phyloP scores from a whole-genome alignment of 2,113 vertebrate species.

The Dryoscopus gambensis region DNA sequence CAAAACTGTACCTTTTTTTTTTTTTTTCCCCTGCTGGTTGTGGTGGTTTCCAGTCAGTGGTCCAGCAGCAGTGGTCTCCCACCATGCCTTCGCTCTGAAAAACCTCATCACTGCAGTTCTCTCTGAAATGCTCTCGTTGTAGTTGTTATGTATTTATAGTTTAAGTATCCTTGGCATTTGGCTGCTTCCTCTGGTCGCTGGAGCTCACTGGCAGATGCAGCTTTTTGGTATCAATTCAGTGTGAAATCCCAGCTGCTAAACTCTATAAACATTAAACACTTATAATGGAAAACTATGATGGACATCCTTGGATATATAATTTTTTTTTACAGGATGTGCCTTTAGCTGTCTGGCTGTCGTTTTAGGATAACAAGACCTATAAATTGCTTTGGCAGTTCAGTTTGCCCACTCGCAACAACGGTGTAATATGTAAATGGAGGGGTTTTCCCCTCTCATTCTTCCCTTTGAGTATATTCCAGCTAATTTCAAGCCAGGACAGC shows the following conservation, averaged over 20 bases:
- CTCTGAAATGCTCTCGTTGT: neutral
- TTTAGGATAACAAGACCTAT: neutral
- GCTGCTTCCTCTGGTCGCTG: neutral
- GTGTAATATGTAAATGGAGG: neutral
- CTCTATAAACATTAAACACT: neutral
- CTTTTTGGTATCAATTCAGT: neutral
- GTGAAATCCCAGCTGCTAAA: slow-evolving; percentile 23
- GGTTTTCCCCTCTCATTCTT: neutral
- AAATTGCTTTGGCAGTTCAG: neutral
- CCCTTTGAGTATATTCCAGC: neutral
- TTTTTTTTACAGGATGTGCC: neutral
- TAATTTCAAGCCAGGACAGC: slow-evolving; percentile 3
- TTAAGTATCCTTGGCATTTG: neutral
- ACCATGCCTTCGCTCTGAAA: neutral
- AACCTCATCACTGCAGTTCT: neutral
- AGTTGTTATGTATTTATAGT: neutral
- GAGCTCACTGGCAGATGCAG: neutral
- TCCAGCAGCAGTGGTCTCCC: neutral
- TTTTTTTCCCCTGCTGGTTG: neutral
- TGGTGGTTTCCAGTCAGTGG: neutral
- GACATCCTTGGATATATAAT: neutral
- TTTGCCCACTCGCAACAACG: neutral
- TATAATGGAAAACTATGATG: neutral
- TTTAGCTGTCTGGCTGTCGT: neutral
- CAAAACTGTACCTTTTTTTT: accelerated